phyloP scores from a whole-genome alignment of 2,888 invertebrate genomes.

The Diloba caeruleocephala region DNA sequence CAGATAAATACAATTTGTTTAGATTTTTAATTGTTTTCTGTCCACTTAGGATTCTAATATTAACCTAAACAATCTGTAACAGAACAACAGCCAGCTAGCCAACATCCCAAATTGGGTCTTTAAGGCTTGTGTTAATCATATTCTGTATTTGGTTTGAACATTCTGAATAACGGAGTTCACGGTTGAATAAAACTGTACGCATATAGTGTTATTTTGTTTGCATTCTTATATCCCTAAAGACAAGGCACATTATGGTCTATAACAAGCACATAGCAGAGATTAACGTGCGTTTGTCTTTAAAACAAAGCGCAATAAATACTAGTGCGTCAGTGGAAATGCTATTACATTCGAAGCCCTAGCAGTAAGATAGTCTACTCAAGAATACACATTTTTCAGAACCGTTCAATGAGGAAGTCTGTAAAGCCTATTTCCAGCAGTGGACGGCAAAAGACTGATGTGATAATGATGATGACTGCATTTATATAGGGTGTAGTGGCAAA shows the following conservation, averaged over 20 bases:
- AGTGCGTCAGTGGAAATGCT: slow-evolving; percentile 5
- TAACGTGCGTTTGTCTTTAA: slow-evolving; percentile 9
- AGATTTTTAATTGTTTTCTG: slow-evolving; percentile 5
- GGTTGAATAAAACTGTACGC: slow-evolving; percentile 22
- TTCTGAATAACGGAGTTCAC: slow-evolving; percentile 28
- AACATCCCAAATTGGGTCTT: slow-evolving; percentile 13
- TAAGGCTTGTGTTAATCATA: slow-evolving; percentile 7
- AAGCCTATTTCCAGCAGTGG: too few species aligned
- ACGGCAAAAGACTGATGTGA: too few species aligned
- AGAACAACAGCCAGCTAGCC: too few species aligned
- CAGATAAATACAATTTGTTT: slow-evolving; percentile 16
- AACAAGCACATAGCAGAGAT: too few species aligned
- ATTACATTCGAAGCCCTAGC: slow-evolving; percentile 1
- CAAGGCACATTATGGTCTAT: slow-evolving; percentile 2
- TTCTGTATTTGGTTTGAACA: slow-evolving; percentile 18
- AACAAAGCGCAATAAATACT: slow-evolving; percentile 18
- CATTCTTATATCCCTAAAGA: slow-evolving; percentile 9
- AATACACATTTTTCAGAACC: too few species aligned
- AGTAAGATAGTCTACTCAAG: too few species aligned
- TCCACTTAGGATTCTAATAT: slow-evolving; percentile 3
- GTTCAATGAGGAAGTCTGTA: too few species aligned
- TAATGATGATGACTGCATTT: too few species aligned
- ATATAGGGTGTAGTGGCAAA: too few species aligned
- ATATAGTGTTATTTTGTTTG: slow-evolving; percentile 21
- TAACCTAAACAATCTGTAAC: too few species aligned